Evolutionary conservation across 2,888 invertebrate genomes (phyloP), one percentile per base, ranked within the genome.

Genomic region (Nemotelus nigrinus): DNA sequence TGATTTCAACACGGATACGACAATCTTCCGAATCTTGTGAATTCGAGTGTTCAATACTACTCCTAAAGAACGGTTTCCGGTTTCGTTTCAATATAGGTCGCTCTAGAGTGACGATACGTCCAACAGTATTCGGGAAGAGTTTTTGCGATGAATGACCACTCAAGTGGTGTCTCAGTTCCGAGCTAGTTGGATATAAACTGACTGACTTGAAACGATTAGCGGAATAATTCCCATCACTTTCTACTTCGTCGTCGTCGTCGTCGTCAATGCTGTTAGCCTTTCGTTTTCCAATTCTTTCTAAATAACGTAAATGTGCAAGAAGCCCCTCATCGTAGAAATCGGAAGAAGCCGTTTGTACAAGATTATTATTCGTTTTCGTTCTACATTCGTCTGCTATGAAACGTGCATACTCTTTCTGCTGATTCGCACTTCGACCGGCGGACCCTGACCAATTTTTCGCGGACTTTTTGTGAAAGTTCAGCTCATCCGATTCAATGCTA

Each of bases 241-340:
- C 67, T 45, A 8, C 45, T 25, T 60, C 50, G 25, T 25, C 25
- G 25, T 25, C n/a, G 44, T 70, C 55, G 39, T 10, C 50, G 39
- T 74, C 74, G 44, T 47, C 58, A 3, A 41, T 43, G 41, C 63
- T 50, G 10, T n/a, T 65, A 47, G 82, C 81, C 83, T 85, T 85
- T 81, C 83, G 83, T 78, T 82, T 81, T 48, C 85, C 85, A 80
- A 87, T 83, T 82, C 85, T 84, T 84, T 86, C 82, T 78, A 86
- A 82, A 81, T 87, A 86, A 79, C 84, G 83, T 77, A 86, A 82
- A 81, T 86, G 85, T 50, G 83, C 81, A 50, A 84, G 83, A 82
- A 86, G 84, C 77, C 85, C 85, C 75, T 85, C 83, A 81, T 86
- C 82, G 81, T 87, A 87, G 80, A 84, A 86, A 78, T 84, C 83